These are phyloP conservation scores for cattle (Bos taurus) DNA, from an alignment of 2,113 vertebrate species.

Conservation along the genomic window ARS-UCD2.0 NC_037338.1:23552501-23553000, in stretches of 20 bases:
- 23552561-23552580: neutral
- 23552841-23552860: neutral
- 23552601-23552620: neutral
- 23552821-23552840: neutral
- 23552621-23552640: neutral
- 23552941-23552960: neutral
- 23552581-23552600: neutral
- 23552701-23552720: neutral
- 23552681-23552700: neutral
- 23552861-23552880: neutral
- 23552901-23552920: neutral
- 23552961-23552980: neutral
- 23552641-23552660: neutral
- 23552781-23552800: neutral
- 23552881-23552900: neutral
- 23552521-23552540: neutral
- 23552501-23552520: neutral
- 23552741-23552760: neutral
- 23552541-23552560: neutral
- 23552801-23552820: neutral
- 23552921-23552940: neutral
- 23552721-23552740: neutral
- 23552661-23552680: neutral
- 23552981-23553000: neutral
- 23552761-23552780: neutral